A percentile compares a stretch with the other conserved stretches of the same genome.
These are phyloP conservation scores for Hyles vespertilio DNA, from an alignment of 1,140 invertebrate species.

Conservation along the genomic window DNA sequence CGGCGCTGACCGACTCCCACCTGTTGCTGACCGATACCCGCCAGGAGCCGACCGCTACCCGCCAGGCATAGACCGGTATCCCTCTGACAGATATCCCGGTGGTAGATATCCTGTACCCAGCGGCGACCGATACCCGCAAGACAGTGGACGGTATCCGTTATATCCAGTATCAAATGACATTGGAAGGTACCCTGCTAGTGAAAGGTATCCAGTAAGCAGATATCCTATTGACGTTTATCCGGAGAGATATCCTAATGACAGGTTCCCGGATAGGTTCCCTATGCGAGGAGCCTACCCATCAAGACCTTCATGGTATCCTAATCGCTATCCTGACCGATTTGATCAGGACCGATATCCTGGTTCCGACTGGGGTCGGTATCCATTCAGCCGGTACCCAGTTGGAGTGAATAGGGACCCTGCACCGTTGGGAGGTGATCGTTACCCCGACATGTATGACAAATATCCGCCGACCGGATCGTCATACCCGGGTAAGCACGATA, in stretches of 20 bases:
- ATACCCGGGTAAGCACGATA: conserved; percentile 59
- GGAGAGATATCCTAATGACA: conserved; percentile 68
- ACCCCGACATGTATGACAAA: conserved; percentile 69
- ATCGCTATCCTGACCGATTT: conserved; percentile 53
- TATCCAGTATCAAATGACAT: conserved; percentile 47
- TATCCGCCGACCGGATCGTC: conserved; percentile 72
- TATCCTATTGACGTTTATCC: conserved; percentile 70
- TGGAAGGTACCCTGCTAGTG: conserved; percentile 61
- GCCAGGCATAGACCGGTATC: conserved; percentile 44
- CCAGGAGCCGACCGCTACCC: conserved; percentile 19
- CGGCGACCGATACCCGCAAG: conserved; percentile 48
- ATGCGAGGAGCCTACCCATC: conserved; percentile 51
- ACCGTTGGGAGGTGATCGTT: conserved; percentile 66
- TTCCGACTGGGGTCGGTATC: conserved; percentile 68
- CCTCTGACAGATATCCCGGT: conserved; percentile 44
- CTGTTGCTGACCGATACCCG: conserved; percentile 29
- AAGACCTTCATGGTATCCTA: conserved; percentile 59
- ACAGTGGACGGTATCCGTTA: conserved; percentile 59
- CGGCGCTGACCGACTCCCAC: conserved; percentile 28
- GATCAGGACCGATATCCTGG: conserved; percentile 53
- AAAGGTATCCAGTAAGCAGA: conserved; percentile 68
- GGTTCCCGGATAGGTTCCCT: conserved; percentile 54
- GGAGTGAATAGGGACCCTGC: conserved; percentile 66
- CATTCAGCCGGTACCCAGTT: conserved; percentile 62
- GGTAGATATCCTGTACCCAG: conserved; percentile 31